Evolutionary conservation across 2,113 vertebrate genomes (phyloP).

Genomic region (Uropsilus gracilis): DNA sequence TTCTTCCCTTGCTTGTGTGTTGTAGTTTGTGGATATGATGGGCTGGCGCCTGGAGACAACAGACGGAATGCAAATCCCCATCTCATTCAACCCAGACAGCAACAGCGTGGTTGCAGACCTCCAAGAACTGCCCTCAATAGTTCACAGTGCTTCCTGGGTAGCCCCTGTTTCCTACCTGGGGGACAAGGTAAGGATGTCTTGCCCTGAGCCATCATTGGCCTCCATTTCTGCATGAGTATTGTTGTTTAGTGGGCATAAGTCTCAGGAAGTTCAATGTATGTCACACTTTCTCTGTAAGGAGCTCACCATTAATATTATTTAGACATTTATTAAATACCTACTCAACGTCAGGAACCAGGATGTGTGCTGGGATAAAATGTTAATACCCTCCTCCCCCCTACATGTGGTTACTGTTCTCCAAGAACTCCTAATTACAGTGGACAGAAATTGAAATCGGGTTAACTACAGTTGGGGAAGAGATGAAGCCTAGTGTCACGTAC

Average conservation of each 20-base stretch:
- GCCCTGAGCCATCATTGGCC: background rate
- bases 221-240: background rate
- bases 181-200: conserved; percentile 88
- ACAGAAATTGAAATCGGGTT: background rate
- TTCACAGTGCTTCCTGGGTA: conserved; percentile 90
- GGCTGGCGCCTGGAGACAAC: conserved; percentile 90
- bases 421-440: too few species aligned
- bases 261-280: background rate
- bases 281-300: too few species aligned
- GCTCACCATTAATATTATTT: too few species aligned
- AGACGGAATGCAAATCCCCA: conserved; percentile 84
- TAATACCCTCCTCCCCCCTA: too few species aligned
- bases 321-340: too few species aligned
- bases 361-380: too few species aligned
- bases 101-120: conserved; percentile 93
- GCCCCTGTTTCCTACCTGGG: conserved; percentile 93
- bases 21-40: conserved; percentile 93
- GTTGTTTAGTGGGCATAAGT: background rate
- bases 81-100: conserved; percentile 92
- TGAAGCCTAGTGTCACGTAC: rapidly evolving
- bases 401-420: too few species aligned
- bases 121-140: conserved; percentile 91
- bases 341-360: too few species aligned
- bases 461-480: background rate
- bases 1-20: background rate